Base-by-base conservation (phyloP, 92 coral and sea anemone genomes). In the Anthopleura xanthogrammica region DNA sequence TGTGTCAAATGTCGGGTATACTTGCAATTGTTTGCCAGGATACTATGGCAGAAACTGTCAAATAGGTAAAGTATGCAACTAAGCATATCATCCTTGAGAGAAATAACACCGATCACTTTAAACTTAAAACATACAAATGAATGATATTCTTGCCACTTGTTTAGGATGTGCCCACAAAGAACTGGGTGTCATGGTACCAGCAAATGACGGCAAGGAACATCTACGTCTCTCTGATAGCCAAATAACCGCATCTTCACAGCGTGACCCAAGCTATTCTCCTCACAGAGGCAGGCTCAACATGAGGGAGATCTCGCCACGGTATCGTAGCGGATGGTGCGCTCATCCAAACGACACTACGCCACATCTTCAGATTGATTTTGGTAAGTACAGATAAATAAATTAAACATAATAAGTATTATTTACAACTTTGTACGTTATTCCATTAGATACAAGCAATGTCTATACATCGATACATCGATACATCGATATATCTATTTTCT, bases 311-410 rank as follows among this genome's bases (percentile, higher is more conserved):
- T 40, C 74, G n/a, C 14, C 40, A 19, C 6, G 20, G 8, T 41
- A 41, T 19, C 60, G 87, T 12, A 84, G 87, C 23, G 87, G 87
- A 12, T 89, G 91, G 91, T 89, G 91, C 58, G 91, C 91, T 17
- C 8, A 23, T 7, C 65, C 85, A 4, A 41, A 24, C 16, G 91
- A 89, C 39, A 11, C 22, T 20, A 52, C 24, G 2, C 86, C 91
- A 60, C 82, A 75, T 29, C 80, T 89, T 52, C 91, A 89, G 41
- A 79, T 89, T 22, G 83, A 89, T 64, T 83, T 89, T 50, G 77
- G 87, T 84, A 56, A 75, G 86, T 57, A 50, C 6, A 77, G 39
- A 12, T 46, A 9, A n/a, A 2, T n/a, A 62, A 1, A 14, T 60
- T 62, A 19, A 17, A 62, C 74, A 68, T 1, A n/a, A 17, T 16